These are phyloP conservation scores for Oncorhynchus gorbuscha DNA, from an alignment of 2,113 vertebrate genomes.

Conservation along the genomic window DNA sequence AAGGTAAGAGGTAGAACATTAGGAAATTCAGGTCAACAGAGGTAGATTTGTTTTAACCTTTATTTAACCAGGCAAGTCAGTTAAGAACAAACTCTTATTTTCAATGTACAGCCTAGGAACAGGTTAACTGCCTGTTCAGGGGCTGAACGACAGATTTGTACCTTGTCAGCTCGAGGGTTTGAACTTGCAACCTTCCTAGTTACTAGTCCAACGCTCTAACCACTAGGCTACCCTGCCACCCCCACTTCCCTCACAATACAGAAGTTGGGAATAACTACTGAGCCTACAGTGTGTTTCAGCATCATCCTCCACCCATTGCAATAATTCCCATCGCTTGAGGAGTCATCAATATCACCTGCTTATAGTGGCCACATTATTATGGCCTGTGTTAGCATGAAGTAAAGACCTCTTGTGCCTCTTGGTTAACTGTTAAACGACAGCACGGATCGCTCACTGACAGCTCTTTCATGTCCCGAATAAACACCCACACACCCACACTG, in stretches of 20 bases:
- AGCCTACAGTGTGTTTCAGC: not conserved
- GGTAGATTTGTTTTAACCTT: too few species aligned
- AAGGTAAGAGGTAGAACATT: not conserved
- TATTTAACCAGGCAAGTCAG: too few species aligned
- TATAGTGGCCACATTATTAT: not conserved
- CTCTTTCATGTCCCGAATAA: conserved; percentile 38
- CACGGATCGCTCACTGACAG: conserved; percentile 40
- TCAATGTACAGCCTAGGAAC: too few species aligned
- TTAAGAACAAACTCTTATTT: too few species aligned
- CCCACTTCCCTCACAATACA: not conserved
- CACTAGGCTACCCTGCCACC: too few species aligned
- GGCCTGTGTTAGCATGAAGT: conserved; percentile 28
- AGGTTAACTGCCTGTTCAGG: too few species aligned
- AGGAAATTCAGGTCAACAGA: not conserved
- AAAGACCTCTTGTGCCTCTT: conserved; percentile 35
- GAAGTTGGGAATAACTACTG: not conserved
- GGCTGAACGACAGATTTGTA: too few species aligned
- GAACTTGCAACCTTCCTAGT: too few species aligned
- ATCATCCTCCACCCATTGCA: not conserved
- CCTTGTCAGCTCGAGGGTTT: too few species aligned
- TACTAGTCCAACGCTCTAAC: too few species aligned
- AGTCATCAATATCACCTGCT: conserved; percentile 1
- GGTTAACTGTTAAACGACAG: conserved; percentile 13
- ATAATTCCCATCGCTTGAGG: not conserved
- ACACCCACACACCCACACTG: conserved; percentile 31